Percentiles rank a stretch among this genome's conserved stretches.
Evolutionary conservation across 2,113 vertebrate species (phyloP).

Genomic region (Casuarius casuarius): DNA sequence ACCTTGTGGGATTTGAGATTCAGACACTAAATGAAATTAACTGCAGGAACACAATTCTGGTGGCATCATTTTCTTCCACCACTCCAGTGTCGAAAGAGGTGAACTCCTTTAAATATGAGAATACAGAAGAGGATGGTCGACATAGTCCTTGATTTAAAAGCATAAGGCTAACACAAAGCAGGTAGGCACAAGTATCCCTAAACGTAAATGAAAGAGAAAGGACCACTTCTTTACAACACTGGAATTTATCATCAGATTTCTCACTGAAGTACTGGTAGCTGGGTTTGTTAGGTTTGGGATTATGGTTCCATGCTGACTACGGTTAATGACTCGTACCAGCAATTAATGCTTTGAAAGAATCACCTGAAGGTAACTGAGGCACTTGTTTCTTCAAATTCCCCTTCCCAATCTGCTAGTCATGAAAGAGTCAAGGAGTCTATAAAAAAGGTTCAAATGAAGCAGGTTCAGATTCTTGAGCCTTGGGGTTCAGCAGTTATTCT

Average conservation of each 20-base stretch:
- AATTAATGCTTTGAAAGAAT: slow-evolving; percentile 14
- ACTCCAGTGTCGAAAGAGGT: background rate
- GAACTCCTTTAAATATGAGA: background rate
- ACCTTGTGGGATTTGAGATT: background rate
- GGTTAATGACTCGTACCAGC: background rate
- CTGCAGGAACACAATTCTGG: background rate
- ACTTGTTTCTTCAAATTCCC: background rate
- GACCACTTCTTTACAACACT: background rate
- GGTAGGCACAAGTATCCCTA: background rate
- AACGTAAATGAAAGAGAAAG: background rate
- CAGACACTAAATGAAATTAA: background rate
- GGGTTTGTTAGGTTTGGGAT: background rate
- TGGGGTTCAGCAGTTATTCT: background rate
- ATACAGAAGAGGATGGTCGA: background rate
- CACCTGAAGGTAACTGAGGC: background rate
- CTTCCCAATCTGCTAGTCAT: background rate
- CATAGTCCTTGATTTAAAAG: background rate
- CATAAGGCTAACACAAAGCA: background rate
- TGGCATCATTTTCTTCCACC: background rate
- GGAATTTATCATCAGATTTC: background rate
- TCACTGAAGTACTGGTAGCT: background rate
- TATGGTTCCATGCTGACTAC: background rate
- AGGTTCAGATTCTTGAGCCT: background rate
- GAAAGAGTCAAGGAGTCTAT: background rate
- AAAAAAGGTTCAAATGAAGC: background rate